Percentiles rank a stretch among this genome's conserved stretches.
Conservation (phyloP, 2,888 invertebrate species). For the Drosophila borborema region DNA sequence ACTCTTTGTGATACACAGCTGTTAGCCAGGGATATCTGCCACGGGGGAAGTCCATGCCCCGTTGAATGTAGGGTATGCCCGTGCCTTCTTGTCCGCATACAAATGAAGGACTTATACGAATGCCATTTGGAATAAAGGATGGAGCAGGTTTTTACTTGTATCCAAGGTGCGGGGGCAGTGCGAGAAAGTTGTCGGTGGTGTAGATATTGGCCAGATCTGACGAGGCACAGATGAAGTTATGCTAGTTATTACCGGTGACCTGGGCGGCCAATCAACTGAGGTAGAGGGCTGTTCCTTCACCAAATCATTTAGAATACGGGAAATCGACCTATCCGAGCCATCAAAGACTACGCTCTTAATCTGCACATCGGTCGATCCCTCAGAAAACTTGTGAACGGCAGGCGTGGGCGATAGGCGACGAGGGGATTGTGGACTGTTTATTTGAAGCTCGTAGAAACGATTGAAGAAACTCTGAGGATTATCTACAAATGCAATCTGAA, state of each 20-base stretch:
- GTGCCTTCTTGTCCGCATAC: slow-evolving; percentile 70
- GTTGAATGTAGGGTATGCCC: slow-evolving; percentile 49
- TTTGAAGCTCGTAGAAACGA: slow-evolving; percentile 48
- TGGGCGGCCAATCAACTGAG: neutral
- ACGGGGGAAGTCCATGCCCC: slow-evolving; percentile 65
- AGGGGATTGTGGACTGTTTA: neutral
- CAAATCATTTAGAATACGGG: slow-evolving; percentile 8
- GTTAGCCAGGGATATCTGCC: slow-evolving; percentile 89
- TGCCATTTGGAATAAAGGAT: neutral
- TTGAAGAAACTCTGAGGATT: slow-evolving; percentile 42
- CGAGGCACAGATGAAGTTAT: neutral
- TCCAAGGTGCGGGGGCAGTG: neutral
- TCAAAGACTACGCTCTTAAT: slow-evolving; percentile 32
- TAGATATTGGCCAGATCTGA: neutral
- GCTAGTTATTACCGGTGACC: neutral
- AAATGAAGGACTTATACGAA: neutral
- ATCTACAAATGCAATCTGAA: slow-evolving; percentile 35
- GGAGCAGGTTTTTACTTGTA: neutral
- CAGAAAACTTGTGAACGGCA: slow-evolving; percentile 8
- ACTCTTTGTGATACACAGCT: slow-evolving; percentile 86
- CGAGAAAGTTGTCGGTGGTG: neutral
- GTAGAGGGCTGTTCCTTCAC: neutral
- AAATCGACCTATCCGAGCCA: neutral
- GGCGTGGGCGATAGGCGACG: neutral
- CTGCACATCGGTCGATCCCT: slow-evolving; percentile 18